Base-by-base conservation (phyloP, 64 coral and sea anemone genomes). In the Porites lutea region DNA sequence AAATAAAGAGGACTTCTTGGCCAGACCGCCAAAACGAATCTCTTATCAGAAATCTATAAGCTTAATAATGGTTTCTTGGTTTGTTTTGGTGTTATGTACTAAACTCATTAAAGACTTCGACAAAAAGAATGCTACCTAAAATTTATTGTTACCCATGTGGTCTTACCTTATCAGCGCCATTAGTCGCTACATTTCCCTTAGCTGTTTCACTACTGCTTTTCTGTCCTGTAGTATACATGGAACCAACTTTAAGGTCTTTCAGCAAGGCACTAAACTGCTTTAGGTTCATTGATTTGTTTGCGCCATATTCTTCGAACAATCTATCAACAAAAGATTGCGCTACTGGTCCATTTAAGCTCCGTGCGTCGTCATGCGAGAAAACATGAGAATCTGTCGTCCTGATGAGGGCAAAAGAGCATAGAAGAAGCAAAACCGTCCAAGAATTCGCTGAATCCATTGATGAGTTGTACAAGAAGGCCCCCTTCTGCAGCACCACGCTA, bases 271-370 rank as follows among this genome's bases (percentile, higher is more conserved):
- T 87, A 50, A 97, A 94, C 77, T 94, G 74, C 52, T 77, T 48
- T 48, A 82, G 48, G 48, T 82, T 90, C 88, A 97, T 87, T n/a
- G 92, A 91, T 58, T 78, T 92, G 69, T 97, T 97, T n/a, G 5
- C 76, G 37, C 95, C 95, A 88, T 97, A 97, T 48, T 88, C 90
- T 53, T 83, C 50, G 66, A 97, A 97, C 52, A 97, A 57, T 46
- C 51, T 74, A 68, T 97, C 76, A 52, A 79, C 71, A 78, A 97
- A 97, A 66, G 75, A 69, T 14, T 60, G n/a, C 2, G 92, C 52
- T 12, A 70, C 65, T 5, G 80, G 65, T n/a, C 22, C 71, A 63
- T 94, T 86, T 8, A 92, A 43, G 43, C 95, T 97, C 67, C 95
- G 92, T 77, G 80, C 86, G 16, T 74, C 88, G 6, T 71, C 65